A percentile compares a stretch with the other conserved stretches of the same genome.
Conservation (phyloP, 2,797 vertebrate species). For the Bufotes viridis region DNA sequence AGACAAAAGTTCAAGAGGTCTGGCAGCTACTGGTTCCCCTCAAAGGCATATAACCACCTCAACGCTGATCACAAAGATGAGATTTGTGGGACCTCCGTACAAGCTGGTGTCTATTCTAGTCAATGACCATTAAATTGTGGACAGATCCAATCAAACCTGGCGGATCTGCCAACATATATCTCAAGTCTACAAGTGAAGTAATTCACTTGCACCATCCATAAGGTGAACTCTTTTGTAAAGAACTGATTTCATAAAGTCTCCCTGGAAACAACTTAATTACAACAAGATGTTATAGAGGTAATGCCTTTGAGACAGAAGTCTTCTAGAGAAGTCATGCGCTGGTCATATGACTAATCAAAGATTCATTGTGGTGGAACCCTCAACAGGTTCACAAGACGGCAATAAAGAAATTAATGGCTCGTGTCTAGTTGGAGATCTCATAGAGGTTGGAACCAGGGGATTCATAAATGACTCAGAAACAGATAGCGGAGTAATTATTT, state of each 20-base stretch:
- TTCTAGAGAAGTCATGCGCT: neutral
- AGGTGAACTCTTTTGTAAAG: neutral
- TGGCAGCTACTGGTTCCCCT: no score
- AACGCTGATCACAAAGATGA: no score
- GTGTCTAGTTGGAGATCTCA: constrained; percentile 37
- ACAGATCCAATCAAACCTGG: no score
- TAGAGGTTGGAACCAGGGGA: constrained; percentile 33
- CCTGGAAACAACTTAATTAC: neutral
- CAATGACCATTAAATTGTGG: neutral
- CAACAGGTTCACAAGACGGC: constrained; percentile 20
- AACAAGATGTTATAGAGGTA: neutral
- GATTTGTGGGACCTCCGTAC: no score
- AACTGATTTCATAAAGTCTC: neutral
- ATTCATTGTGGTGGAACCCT: constrained; percentile 21
- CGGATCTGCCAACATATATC: neutral
- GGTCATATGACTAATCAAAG: constrained; percentile 35
- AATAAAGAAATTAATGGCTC: constrained; percentile 53
- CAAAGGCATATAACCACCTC: no score
- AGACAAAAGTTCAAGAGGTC: no score
- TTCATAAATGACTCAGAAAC: constrained; percentile 25
- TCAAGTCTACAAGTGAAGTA: neutral
- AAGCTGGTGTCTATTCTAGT: no score
- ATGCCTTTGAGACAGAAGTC: neutral
- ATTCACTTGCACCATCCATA: neutral
- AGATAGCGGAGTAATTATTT: constrained; percentile 20